These are phyloP conservation scores for Ailurus styani DNA, from an alignment of 2,113 vertebrate genomes.

Conservation along the genomic window DNA sequence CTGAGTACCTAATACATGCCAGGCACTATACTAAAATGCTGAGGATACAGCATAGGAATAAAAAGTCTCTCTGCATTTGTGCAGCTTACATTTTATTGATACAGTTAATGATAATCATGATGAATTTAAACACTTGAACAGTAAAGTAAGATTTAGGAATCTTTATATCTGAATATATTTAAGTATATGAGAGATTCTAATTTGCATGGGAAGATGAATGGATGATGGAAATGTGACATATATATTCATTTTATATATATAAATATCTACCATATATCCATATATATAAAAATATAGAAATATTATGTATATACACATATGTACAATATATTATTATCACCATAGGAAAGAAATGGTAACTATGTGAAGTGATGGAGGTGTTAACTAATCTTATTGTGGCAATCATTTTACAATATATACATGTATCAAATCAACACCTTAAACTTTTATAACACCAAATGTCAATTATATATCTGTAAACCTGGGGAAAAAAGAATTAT, in stretches of 20 bases:
- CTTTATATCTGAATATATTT: neutral
- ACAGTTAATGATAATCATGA: neutral
- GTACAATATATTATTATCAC: neutral
- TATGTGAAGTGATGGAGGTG: neutral
- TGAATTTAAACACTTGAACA: neutral
- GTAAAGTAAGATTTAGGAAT: neutral
- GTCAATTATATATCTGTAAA: neutral
- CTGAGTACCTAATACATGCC: neutral
- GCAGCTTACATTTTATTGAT: neutral
- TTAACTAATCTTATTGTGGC: neutral
- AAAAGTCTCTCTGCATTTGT: neutral
- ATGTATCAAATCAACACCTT: neutral
- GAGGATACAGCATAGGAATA: neutral
- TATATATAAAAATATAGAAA: neutral
- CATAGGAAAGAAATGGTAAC: neutral
- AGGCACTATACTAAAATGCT: neutral
- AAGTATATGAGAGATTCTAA: neutral
- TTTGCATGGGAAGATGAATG: neutral
- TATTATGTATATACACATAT: neutral
- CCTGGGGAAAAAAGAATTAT: neutral
- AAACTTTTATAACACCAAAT: neutral
- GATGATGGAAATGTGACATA: neutral
- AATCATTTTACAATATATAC: neutral
- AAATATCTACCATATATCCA: neutral
- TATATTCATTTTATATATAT: neutral